Evolutionary conservation across 2,888 invertebrate species (phyloP), one percentile per base, ranked within the genome.

Genomic region (Biston betularia): DNA sequence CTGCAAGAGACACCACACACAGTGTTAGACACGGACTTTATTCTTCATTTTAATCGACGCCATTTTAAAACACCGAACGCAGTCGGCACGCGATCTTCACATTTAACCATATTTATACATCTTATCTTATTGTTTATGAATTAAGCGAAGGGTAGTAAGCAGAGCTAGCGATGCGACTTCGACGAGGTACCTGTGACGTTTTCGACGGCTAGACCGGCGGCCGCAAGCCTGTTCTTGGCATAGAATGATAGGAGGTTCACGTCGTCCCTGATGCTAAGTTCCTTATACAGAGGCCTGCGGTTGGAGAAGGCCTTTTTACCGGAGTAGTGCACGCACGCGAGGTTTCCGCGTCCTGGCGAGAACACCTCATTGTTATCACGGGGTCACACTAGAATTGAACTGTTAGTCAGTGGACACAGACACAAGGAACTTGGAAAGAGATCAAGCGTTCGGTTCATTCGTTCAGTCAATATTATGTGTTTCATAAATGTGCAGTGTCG

Each of bases 161-260:
- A 85, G 88, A 86, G 86, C 81, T 88, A 89, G 89, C 86, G 83
- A 74, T 84, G 89, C 86, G 86, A 85, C 76, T 79, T 72, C 79
- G 76, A 72, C 79, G 80, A 79, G 83, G 86, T 89, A 94, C 94
- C 93, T 95, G 95, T 88, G 85, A 84, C 90, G 81, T 85, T 84
- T 75, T 93, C 92, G 81, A 88, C 81, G 82, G 91, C 92, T 75
- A 94, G 85, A 58, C 93, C 93, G 81, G 94, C 94, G 76, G 95
- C 96, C 79, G 96, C 96, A 79, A 95, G 95, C 79, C 96, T 95
- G 90, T 97, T 96, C 94, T 96, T 96, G 93, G 96, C 96, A 95
- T 98, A 98, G 95, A 96, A 97, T 87, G 97, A 97, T 86, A 97
- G 95, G 83, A 97, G 96, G 86, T 97, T 97, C 89, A 98, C 97